Conservation (phyloP, 2,113 vertebrate genomes). For the Ophthalmolycus amberensis region DNA sequence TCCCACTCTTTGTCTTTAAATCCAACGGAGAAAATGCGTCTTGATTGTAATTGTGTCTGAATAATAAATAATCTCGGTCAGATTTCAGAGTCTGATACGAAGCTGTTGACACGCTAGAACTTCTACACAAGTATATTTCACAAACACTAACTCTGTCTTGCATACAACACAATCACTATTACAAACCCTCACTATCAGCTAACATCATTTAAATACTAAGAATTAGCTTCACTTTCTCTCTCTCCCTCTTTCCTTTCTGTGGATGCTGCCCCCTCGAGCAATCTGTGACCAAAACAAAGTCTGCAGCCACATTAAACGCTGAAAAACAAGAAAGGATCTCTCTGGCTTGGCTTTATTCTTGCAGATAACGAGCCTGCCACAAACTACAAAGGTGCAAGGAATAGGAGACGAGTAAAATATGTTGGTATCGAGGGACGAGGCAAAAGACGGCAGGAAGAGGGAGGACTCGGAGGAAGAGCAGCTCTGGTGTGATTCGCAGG, state of each 20-base stretch:
- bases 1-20: background rate
- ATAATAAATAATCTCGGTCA: constrained; percentile 21
- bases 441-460: constrained; percentile 31
- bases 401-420: constrained; percentile 32
- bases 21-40: background rate
- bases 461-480: constrained; percentile 45
- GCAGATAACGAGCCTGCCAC: constrained; percentile 29
- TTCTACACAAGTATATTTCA: constrained; percentile 73
- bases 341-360: constrained; percentile 20
- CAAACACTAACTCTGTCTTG: constrained; percentile 72
- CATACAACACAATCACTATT: constrained; percentile 73
- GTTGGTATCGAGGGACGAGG: background rate
- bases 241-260: constrained; percentile 15
- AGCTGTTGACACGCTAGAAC: constrained; percentile 53
- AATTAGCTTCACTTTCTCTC: constrained; percentile 34
- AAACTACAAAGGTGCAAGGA: constrained; percentile 13
- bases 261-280: constrained; percentile 14
- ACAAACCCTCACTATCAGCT: constrained; percentile 71
- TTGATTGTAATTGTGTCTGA: background rate
- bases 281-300: constrained; percentile 31
- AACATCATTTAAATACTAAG: constrained; percentile 68
- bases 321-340: constrained; percentile 20
- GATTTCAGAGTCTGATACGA: constrained; percentile 48
- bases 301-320: constrained; percentile 14
- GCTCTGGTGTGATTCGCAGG: constrained; percentile 38